Conservation (phyloP, 2,797 vertebrate genomes). For the Microctenopoma stevenorrisi region DNA sequence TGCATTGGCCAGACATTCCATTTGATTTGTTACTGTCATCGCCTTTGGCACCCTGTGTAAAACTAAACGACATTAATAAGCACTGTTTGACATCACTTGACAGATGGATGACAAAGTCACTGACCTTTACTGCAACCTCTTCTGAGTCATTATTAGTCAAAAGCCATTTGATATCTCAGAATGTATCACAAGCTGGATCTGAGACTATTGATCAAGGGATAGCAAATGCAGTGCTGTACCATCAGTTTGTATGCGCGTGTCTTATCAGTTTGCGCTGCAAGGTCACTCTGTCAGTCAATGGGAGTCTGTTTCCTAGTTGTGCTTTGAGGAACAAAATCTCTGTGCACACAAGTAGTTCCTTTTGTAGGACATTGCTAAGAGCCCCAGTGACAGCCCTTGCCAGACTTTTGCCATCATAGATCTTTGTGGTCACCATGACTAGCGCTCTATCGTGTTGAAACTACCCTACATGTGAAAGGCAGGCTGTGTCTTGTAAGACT, state of each 20-base stretch:
- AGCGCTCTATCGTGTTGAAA: slow-evolving; percentile 52
- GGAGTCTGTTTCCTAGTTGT: slow-evolving; percentile 1
- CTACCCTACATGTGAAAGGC: slow-evolving; percentile 67
- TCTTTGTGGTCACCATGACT: slow-evolving; percentile 58
- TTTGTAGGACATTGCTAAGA: slow-evolving; percentile 42
- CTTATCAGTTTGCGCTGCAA: slow-evolving; percentile 38
- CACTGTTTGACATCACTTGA: slow-evolving; percentile 39
- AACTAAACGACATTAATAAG: slow-evolving; percentile 54
- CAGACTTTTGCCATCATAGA: slow-evolving; percentile 45
- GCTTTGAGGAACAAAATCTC: slow-evolving; percentile 11
- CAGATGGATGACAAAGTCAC: slow-evolving; percentile 21
- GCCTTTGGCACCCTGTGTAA: slow-evolving; percentile 29
- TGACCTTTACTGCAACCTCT: slow-evolving; percentile 54
- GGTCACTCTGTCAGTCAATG: slow-evolving; percentile 3
- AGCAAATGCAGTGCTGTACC: slow-evolving; percentile 40
- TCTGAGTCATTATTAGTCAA: slow-evolving; percentile 41
- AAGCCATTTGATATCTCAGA: slow-evolving; percentile 56
- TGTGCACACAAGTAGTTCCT: slow-evolving; percentile 9
- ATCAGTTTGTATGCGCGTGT: slow-evolving; percentile 26
- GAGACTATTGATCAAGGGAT: slow-evolving; percentile 47
- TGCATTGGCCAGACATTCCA: slow-evolving; percentile 10
- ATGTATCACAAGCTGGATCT: slow-evolving; percentile 22
- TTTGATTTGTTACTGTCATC: slow-evolving; percentile 75
- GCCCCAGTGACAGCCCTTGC: slow-evolving; percentile 20
- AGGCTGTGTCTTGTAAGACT: slow-evolving; percentile 67